Evolutionary conservation across 2,797 vertebrate genomes (phyloP), one percentile per base, ranked within the genome.

Genomic region (Cyclura pinguis): DNA sequence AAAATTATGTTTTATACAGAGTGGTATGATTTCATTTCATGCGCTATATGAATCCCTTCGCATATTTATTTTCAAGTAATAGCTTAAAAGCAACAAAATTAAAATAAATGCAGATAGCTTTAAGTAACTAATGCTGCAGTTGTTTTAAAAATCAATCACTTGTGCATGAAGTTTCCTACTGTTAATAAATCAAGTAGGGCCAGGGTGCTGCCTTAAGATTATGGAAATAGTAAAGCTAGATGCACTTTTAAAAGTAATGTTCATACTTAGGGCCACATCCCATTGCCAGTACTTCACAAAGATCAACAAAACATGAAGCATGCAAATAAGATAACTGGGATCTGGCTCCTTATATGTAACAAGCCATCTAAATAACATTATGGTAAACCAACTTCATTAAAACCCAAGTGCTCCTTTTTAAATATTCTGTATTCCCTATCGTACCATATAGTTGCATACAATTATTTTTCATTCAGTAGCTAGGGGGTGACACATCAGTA

Each of bases 371-470:
- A 89, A 86, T 20, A 88, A 82, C 76, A 62, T 20, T 78, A 72
- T 87, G 95, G 93, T 96, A 95, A 95, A 97, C 95, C 95, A 92
- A 93, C 91, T 81, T 94, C 95, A 95, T 90, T 90, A 94, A 96
- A 96, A 97, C 93, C 90, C 95, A 95, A 95, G 81, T 94, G 92
- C 93, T 94, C 94, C 94, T 94, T 95, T 94, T 94, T 73, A 47
- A 47, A 78, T 95, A 96, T 88, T 96, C 90, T 96, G 89, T 90
- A 92, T 87, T 89, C 88, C 13, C 87, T 84, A 59, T 80, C 90
- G 94, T 93, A 90, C 64, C 95, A 76, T 94, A 93, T 92, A 92
- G 89, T 1, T 92, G 89, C 81, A 94, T 89, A 92, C 93, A 94
- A 84, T 80, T 95, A 95, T 88, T 92, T 95, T 93, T 95, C 77